Evolutionary conservation across 2,888 invertebrate genomes (phyloP).

Genomic region (Drosophila putrida): DNA sequence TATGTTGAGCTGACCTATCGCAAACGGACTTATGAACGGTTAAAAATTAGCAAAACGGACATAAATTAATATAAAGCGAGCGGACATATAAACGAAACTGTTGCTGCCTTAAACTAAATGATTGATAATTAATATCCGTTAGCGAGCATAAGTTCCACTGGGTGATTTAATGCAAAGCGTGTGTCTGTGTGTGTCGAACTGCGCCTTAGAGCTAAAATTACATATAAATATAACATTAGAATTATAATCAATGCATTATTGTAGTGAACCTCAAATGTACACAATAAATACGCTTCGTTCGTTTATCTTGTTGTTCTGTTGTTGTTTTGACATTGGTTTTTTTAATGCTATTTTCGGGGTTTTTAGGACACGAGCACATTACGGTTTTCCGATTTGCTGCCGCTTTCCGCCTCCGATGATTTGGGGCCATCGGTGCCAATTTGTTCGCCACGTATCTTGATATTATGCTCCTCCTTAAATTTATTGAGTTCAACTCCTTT

Average conservation of each 20-base stretch:
- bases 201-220: slow-evolving; percentile 78
- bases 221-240: slow-evolving; percentile 76
- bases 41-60: too few relatives aligned
- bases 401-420: slow-evolving; percentile 60
- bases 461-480: slow-evolving; percentile 95
- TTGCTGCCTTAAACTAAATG: too few relatives aligned
- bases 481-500: slow-evolving; percentile 97
- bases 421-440: slow-evolving; percentile 82
- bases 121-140: too few relatives aligned
- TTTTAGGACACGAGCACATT: slow-evolving; percentile 87
- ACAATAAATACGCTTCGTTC: slow-evolving; percentile 68
- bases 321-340: slow-evolving; percentile 35
- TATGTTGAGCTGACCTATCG: too few relatives aligned
- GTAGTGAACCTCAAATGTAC: slow-evolving; percentile 45
- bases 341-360: slow-evolving; percentile 15
- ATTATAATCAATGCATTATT: slow-evolving; percentile 65
- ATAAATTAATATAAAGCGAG: too few relatives aligned
- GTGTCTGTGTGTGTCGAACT: slow-evolving; percentile 45
- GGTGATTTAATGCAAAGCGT: background rate
- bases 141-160: too few relatives aligned
- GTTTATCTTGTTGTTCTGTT: slow-evolving; percentile 5
- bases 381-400: slow-evolving; percentile 85
- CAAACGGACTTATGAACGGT: too few relatives aligned
- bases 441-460: slow-evolving; percentile 91
- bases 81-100: too few relatives aligned